Evolutionary conservation across 1,140 invertebrate species (phyloP).

Genomic region (Chymomyza costata): DNA sequence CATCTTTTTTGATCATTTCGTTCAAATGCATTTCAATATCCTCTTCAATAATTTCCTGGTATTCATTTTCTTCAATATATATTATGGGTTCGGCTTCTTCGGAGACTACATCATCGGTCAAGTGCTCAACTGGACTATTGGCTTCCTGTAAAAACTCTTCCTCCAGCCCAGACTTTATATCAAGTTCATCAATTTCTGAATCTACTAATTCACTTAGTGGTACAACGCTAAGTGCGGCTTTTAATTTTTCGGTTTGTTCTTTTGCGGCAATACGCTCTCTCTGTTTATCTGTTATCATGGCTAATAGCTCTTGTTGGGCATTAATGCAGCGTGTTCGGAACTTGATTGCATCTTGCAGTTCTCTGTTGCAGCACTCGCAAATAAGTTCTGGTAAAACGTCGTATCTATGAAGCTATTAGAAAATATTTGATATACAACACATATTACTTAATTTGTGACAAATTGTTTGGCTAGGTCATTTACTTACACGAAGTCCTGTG

Average conservation of each 20-base stretch:
- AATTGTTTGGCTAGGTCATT: no score
- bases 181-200: no score
- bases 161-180: no score
- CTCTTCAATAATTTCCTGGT: no score
- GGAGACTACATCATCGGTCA: no score
- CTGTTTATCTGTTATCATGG: constrained; percentile 37
- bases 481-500: constrained; percentile 49
- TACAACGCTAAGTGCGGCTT: constrained; percentile 8
- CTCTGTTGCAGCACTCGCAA: constrained; percentile 54
- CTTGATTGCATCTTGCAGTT: constrained; percentile 35
- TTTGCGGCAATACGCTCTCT: constrained; percentile 14
- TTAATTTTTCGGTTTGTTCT: constrained; percentile 13
- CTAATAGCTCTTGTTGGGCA: constrained; percentile 42
- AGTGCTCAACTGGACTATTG: no score
- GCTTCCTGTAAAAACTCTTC: no score
- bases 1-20: background rate
- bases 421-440: no score
- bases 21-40: background rate
- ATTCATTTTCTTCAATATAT: background rate
- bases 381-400: constrained; percentile 46
- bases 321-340: constrained; percentile 50
- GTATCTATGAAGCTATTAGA: constrained; percentile 48
- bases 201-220: background rate
- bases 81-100: background rate
- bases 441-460: no score